Evolutionary conservation across 1,140 invertebrate genomes (phyloP).

Genomic region (Rhopalosiphum maidis): DNA sequence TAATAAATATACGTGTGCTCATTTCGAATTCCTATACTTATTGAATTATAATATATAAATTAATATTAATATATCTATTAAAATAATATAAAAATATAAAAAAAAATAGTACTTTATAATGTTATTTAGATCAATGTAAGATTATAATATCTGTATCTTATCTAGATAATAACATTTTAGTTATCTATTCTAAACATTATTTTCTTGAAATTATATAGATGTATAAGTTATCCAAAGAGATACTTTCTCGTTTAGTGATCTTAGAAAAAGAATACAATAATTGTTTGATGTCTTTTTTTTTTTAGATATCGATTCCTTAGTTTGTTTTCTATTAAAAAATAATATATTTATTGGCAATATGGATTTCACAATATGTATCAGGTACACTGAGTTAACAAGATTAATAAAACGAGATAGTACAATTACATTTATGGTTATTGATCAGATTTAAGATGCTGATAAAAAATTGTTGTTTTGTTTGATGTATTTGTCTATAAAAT

Average conservation of each 20-base stretch:
- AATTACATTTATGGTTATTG: not conserved
- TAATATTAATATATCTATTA: not conserved
- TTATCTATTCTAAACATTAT: not conserved
- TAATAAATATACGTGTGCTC: too few species aligned
- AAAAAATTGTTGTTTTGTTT: not conserved
- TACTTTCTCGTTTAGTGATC: not conserved
- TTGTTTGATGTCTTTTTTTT: too few species aligned
- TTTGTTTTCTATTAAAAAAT: not conserved
- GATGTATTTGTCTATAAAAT: not conserved
- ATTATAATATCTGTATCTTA: not conserved
- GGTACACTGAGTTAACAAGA: not conserved
- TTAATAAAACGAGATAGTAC: not conserved
- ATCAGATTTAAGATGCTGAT: not conserved
- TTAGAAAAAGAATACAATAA: not conserved
- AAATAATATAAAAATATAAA: too few species aligned
- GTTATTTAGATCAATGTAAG: too few species aligned
- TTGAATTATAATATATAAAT: too few species aligned
- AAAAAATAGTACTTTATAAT: too few species aligned
- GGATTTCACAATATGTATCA: not conserved
- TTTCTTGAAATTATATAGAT: not conserved
- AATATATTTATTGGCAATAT: not conserved
- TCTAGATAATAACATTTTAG: not conserved
- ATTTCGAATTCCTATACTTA: too few species aligned
- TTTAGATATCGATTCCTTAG: not conserved
- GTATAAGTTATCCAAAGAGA: not conserved